Conservation (phyloP, 2,888 invertebrate genomes). For the Bellardia pandia region DNA sequence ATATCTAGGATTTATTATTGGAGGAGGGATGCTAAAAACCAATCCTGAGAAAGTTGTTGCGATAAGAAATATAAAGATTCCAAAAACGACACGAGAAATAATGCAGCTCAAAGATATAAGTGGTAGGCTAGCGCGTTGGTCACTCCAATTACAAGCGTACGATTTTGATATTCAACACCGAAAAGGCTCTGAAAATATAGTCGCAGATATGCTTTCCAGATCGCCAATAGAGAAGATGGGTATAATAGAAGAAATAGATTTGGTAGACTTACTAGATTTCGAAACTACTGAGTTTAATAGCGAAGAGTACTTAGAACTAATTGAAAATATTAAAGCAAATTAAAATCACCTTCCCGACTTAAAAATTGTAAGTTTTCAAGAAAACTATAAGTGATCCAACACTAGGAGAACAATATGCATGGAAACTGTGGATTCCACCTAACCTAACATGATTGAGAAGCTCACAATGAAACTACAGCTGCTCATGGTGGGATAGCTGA, state of each 20-base stretch:
- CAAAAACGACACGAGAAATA: conserved; percentile 32
- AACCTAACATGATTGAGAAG: too few relatives aligned
- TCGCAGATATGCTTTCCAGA: conserved; percentile 38
- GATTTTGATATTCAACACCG: conserved; percentile 36
- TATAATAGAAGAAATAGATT: neutral
- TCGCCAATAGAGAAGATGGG: neutral
- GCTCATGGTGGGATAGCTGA: too few relatives aligned
- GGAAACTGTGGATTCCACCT: too few relatives aligned
- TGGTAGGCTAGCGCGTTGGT: conserved; percentile 40
- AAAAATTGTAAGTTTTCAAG: too few relatives aligned
- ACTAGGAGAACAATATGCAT: too few relatives aligned
- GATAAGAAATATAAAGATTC: too few relatives aligned
- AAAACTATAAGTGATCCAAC: too few relatives aligned
- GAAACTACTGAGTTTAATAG: conserved; percentile 18
- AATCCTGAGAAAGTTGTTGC: too few relatives aligned
- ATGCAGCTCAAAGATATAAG: conserved; percentile 38
- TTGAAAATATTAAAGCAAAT: conserved; percentile 30
- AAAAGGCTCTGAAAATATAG: conserved; percentile 38
- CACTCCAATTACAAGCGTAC: conserved; percentile 32
- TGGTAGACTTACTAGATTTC: conserved; percentile 2
- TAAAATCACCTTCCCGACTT: conserved; percentile 44
- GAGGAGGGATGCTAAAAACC: too few relatives aligned
- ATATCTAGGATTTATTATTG: too few relatives aligned
- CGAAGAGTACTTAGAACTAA: conserved; percentile 42
- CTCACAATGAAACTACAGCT: too few relatives aligned